These are phyloP conservation scores for Sminthurides aquaticus DNA, from an alignment of 2,888 invertebrate species.

Conservation along the genomic window DNA sequence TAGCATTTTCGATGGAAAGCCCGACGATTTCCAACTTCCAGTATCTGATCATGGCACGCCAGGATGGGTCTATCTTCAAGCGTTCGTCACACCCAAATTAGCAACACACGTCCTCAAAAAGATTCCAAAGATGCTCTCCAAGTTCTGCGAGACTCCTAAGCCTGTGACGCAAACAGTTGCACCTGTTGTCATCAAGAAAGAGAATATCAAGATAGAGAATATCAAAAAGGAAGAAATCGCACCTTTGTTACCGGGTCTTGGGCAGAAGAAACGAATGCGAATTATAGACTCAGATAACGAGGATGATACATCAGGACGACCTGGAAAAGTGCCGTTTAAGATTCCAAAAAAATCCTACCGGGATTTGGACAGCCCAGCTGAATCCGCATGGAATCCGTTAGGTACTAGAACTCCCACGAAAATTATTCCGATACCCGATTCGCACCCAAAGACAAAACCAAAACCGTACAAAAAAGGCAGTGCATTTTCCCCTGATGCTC, in stretches of 20 bases:
- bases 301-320: background rate
- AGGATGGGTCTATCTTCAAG: constrained; percentile 8
- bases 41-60: background rate
- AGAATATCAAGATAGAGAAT: too few relatives aligned
- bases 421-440: too few relatives aligned
- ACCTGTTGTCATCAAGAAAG: too few relatives aligned
- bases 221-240: too few relatives aligned
- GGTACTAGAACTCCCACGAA: too few relatives aligned
- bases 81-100: constrained; percentile 8
- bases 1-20: constrained; percentile 12
- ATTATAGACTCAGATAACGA: background rate
- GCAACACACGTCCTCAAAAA: background rate
- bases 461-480: too few relatives aligned
- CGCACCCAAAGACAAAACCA: too few relatives aligned
- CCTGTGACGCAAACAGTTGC: too few relatives aligned
- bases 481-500: too few relatives aligned
- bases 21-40: background rate
- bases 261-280: background rate
- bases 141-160: background rate
- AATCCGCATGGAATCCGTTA: background rate
- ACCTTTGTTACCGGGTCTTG: too few relatives aligned
- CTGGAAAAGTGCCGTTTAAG: background rate
- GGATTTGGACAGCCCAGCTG: background rate
- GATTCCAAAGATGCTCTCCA: background rate
- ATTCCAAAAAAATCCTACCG: background rate